Base-by-base conservation (phyloP, 2,797 vertebrate species). In the Varecia variegata region DNA sequence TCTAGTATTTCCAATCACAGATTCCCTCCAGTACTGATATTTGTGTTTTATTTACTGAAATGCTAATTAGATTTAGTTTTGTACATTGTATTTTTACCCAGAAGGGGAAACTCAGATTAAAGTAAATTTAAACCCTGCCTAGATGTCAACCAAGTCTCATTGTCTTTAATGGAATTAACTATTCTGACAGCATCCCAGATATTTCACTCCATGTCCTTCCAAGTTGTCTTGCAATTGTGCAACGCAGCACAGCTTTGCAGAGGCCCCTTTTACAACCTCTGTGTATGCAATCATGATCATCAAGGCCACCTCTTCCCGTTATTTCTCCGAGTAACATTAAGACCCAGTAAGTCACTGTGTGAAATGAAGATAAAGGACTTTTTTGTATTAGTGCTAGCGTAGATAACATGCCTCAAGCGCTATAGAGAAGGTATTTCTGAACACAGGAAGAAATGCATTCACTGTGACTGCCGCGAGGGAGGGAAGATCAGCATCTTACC, bases 351-450 rank as follows among this genome's bases (percentile, higher is more conserved):
- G 56, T 92, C 15, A 27, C 52, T 56, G 23, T 67, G 18, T 88
- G 56, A 90, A 81, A 94, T n/a, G 40, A 94, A 95, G 91, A 58
- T 82, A 73, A 73, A 86, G 43, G 43, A 56, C 45, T 67, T 79
- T 54, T 65, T 77, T 74, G 32, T 77, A 62, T 73, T 43, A 40
- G 47, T 43, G 60, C 89, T 58, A 68, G 68, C 86, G 30, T 89
- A 91, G 85, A 71, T 83, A 90, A 74, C 17, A 50, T 58, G 43
- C n/a, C 30, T 54, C 58, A 68, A 56, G 30, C 23, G 20, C 47
- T 77, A 10, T 30, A 45, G 74, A 71, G 88, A 87, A 88, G 52
- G 21, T 71, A 50, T 81, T 92, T 88, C 30, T 94, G 83, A 89
- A 56, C 27, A 45, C 32, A 30, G 20, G 23, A 35, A 58, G n/a